Conservation (phyloP, 2,113 vertebrate species). For the Seriola rivoliana region DNA sequence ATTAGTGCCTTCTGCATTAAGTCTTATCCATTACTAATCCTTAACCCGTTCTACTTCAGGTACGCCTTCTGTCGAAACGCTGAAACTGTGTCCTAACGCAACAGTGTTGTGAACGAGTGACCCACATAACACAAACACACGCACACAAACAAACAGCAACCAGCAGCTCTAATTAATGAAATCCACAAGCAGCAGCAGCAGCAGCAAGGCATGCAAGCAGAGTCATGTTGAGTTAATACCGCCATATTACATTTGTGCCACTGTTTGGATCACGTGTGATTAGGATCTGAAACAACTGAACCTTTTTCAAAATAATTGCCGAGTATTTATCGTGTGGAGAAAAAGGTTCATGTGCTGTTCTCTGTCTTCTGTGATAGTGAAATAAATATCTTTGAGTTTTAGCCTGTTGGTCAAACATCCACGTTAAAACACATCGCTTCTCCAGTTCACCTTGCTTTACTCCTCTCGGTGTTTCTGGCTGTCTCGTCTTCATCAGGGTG, state of each 20-base stretch:
- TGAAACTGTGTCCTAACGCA: not conserved
- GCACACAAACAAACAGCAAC: slow-evolving; percentile 6
- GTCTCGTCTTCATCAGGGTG: not conserved
- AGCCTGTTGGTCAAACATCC: not conserved
- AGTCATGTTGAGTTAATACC: not conserved
- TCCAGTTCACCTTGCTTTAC: too few relatives aligned
- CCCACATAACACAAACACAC: not conserved
- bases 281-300: not conserved
- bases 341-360: not conserved
- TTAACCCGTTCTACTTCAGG: not conserved
- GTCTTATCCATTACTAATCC: not conserved
- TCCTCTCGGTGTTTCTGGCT: too few relatives aligned
- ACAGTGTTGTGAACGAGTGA: not conserved
- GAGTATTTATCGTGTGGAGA: too few relatives aligned
- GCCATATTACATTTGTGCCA: not conserved
- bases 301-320: too few relatives aligned
- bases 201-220: slow-evolving; percentile 2
- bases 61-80: not conserved
- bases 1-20: not conserved
- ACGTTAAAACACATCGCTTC: too few relatives aligned
- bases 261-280: not conserved
- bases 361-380: too few relatives aligned
- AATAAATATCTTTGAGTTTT: not conserved
- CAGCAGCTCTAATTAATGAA: slow-evolving; percentile 20
- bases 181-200: slow-evolving; percentile 17